Evolutionary conservation across 92 coral and sea anemone genomes (phyloP).

Genomic region (Actinostola sp.): DNA sequence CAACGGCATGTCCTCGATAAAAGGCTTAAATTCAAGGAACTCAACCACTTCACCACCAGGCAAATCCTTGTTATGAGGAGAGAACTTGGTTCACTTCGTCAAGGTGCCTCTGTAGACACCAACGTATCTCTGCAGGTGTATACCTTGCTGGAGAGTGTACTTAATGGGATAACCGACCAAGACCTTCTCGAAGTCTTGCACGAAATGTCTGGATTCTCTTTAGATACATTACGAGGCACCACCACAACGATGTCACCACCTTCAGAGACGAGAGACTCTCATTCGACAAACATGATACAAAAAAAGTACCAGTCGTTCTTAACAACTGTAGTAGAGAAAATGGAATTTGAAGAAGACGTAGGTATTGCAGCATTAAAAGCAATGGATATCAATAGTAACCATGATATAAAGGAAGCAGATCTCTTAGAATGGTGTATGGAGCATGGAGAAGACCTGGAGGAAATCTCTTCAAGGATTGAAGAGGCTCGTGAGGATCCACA

Average conservation of each 20-base stretch:
- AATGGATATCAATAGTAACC: constrained; percentile 24
- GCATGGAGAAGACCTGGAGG: constrained; percentile 59
- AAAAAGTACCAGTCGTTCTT: constrained; percentile 34
- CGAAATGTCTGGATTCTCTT: constrained; percentile 2
- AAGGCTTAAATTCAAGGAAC: constrained; percentile 47
- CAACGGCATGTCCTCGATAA: constrained; percentile 44
- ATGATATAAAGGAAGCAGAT: constrained; percentile 66
- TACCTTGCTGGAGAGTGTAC: constrained; percentile 70
- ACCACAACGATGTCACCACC: neutral
- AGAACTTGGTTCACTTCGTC: constrained; percentile 63
- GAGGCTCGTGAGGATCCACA: constrained; percentile 49
- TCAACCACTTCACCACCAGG: constrained; percentile 77
- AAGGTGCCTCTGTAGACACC: constrained; percentile 17
- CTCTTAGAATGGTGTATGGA: constrained; percentile 73
- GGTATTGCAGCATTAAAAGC: constrained; percentile 71
- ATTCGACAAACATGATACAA: constrained; percentile 9
- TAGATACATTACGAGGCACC: neutral
- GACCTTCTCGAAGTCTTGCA: constrained; percentile 45
- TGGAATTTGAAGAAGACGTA: constrained; percentile 55
- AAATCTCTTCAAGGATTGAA: constrained; percentile 17
- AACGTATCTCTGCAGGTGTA: constrained; percentile 55
- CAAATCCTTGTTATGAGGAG: constrained; percentile 69
- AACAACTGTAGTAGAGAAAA: constrained; percentile 26
- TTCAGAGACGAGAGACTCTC: neutral
- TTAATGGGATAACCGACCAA: constrained; percentile 42